These are phyloP conservation scores for Scaptomyza caliginosa DNA, from an alignment of 2,888 invertebrate species.

Conservation along the genomic window DNA sequence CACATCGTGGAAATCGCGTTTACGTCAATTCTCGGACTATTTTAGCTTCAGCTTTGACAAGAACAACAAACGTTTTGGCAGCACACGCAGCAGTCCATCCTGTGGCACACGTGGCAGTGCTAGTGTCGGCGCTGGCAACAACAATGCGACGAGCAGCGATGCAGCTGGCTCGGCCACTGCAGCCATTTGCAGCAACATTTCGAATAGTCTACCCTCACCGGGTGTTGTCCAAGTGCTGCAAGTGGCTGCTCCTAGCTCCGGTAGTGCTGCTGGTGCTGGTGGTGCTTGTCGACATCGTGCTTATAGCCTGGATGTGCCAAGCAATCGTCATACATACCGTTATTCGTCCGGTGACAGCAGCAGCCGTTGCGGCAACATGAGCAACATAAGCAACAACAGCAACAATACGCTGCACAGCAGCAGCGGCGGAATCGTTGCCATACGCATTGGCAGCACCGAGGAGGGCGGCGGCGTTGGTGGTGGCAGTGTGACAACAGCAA, in stretches of 20 bases:
- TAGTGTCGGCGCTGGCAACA: constrained; percentile 48
- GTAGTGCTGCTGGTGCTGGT: neutral
- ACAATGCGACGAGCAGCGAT: too few species aligned
- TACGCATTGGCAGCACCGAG: constrained; percentile 77
- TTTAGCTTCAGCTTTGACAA: constrained; percentile 84
- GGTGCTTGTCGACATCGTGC: constrained; percentile 76
- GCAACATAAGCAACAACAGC: constrained; percentile 82
- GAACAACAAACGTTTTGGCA: constrained; percentile 81
- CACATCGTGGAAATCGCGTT: constrained; percentile 82
- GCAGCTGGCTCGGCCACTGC: neutral
- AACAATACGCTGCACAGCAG: constrained; percentile 83
- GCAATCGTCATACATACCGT: constrained; percentile 72
- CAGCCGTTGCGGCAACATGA: constrained; percentile 67
- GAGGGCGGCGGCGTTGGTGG: constrained; percentile 66
- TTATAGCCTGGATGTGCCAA: constrained; percentile 83
- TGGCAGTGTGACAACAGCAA: constrained; percentile 34
- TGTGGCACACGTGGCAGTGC: constrained; percentile 3
- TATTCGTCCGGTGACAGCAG: constrained; percentile 83
- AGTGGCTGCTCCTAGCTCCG: neutral
- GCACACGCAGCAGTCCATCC: constrained; percentile 81
- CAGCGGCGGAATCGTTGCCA: constrained; percentile 70
- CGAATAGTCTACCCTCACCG: constrained; percentile 79
- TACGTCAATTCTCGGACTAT: constrained; percentile 84
- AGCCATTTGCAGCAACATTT: constrained; percentile 80
- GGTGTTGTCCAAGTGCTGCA: constrained; percentile 17